Percentiles rank a stretch among this genome's conserved stretches.
These are phyloP conservation scores for Drosophila nr. fundita DNA, from an alignment of 2,888 invertebrate species.

Conservation along the genomic window DNA sequence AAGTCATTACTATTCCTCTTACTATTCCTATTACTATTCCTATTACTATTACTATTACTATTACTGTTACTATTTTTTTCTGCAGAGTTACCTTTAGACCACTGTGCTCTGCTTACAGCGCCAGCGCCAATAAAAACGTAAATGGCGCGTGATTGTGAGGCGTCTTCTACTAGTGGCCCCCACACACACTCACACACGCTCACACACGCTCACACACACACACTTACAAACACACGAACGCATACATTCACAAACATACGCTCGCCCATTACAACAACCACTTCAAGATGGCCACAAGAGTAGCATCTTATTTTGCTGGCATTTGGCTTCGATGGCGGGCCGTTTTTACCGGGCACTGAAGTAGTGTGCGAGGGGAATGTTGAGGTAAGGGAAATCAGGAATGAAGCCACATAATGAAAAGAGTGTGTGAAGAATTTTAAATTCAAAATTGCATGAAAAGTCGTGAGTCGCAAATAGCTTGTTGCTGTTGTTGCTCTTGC, in stretches of 20 bases:
- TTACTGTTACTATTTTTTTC: neutral
- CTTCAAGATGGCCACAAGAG: constrained; percentile 80
- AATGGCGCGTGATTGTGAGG: constrained; percentile 78
- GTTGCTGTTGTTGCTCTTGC: constrained; percentile 54
- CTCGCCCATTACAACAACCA: constrained; percentile 75
- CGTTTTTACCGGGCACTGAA: constrained; percentile 36
- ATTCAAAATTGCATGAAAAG: constrained; percentile 82
- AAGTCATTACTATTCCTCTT: neutral
- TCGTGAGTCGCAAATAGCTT: constrained; percentile 81
- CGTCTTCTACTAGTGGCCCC: constrained; percentile 67
- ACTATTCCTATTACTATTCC: neutral
- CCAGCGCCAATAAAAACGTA: constrained; percentile 74
- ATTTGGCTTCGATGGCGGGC: constrained; percentile 75
- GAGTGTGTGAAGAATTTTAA: constrained; percentile 82
- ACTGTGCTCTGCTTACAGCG: constrained; percentile 63
- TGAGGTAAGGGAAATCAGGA: constrained; percentile 36
- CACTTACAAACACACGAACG: constrained; percentile 15
- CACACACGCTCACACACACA: constrained; percentile 21
- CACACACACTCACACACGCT: constrained; percentile 27
- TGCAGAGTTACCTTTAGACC: constrained; percentile 8
- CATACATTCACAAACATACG: constrained; percentile 28
- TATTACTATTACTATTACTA: neutral
- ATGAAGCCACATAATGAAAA: constrained; percentile 79
- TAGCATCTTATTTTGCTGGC: constrained; percentile 77
- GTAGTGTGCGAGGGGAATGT: neutral